Conservation (phyloP, 1,140 invertebrate genomes). For the Cyclargus thomasi region DNA sequence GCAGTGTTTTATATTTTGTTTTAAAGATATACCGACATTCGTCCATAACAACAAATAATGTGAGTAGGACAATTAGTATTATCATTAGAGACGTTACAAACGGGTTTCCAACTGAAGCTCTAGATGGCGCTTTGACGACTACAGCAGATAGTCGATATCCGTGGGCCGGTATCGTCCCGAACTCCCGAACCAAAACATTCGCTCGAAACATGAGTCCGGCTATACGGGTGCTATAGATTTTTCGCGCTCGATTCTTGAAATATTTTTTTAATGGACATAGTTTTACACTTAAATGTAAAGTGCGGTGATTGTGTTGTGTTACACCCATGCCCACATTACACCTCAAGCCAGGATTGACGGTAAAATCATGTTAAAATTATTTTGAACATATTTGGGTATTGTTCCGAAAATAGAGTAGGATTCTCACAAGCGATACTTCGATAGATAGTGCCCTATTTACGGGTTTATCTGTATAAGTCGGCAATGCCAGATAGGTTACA, state of each 20-base stretch:
- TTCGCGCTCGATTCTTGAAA: constrained; percentile 54
- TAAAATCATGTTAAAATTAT: constrained; percentile 38
- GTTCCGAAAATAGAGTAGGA: constrained; percentile 42
- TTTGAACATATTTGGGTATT: constrained; percentile 44
- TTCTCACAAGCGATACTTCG: neutral
- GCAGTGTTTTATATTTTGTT: too few relatives aligned
- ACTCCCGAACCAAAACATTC: constrained; percentile 53
- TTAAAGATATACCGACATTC: too few relatives aligned
- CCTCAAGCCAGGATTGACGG: constrained; percentile 70
- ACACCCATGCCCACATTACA: constrained; percentile 68
- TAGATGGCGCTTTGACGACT: constrained; percentile 38
- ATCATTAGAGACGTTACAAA: neutral
- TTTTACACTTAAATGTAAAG: constrained; percentile 40
- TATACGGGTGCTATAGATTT: constrained; percentile 43
- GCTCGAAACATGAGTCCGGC: constrained; percentile 49
- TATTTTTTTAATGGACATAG: constrained; percentile 37
- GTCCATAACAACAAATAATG: too few relatives aligned
- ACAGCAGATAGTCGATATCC: neutral
- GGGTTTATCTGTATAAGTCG: too few relatives aligned
- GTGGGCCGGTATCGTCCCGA: constrained; percentile 25
- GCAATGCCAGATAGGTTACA: too few relatives aligned
- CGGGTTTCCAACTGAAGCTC: neutral
- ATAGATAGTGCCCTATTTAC: too few relatives aligned
- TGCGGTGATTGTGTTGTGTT: constrained; percentile 44
- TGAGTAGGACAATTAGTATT: too few relatives aligned